Evolutionary conservation across 2,113 vertebrate species (phyloP).

Genomic region (Pomatostomus ruficeps): DNA sequence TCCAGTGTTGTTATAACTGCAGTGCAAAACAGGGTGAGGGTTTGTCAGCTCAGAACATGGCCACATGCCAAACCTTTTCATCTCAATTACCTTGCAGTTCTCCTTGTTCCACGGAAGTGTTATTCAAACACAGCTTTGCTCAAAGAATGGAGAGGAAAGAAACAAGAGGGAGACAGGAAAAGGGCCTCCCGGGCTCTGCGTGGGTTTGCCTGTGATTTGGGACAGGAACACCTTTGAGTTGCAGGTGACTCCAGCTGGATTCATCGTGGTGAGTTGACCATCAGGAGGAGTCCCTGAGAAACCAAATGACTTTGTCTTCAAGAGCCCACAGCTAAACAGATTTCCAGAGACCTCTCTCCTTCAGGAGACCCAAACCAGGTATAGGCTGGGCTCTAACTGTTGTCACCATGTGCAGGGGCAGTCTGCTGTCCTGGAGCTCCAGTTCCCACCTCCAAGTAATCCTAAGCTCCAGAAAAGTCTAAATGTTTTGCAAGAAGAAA

Average conservation of each 20-base stretch:
- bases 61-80: background rate
- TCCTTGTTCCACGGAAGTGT: background rate
- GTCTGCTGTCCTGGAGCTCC: background rate
- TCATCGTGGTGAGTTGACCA: background rate
- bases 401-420: background rate
- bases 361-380: background rate
- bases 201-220: background rate
- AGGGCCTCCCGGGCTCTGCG: background rate
- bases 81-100: background rate
- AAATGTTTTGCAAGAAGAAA: background rate
- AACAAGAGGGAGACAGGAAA: background rate
- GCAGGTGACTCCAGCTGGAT: background rate
- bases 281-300: background rate
- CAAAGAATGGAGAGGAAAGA: conserved; percentile 40
- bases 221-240: background rate
- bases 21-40: background rate
- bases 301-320: background rate
- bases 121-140: background rate
- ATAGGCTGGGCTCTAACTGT: background rate
- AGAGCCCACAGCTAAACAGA: background rate
- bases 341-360: background rate
- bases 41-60: background rate
- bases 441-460: background rate
- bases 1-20: background rate
- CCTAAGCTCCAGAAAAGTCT: background rate